Percentiles rank a stretch among this genome's conserved stretches.
Evolutionary conservation across 2,797 vertebrate species (phyloP).

Genomic region (Distichodus sexfasciatus): DNA sequence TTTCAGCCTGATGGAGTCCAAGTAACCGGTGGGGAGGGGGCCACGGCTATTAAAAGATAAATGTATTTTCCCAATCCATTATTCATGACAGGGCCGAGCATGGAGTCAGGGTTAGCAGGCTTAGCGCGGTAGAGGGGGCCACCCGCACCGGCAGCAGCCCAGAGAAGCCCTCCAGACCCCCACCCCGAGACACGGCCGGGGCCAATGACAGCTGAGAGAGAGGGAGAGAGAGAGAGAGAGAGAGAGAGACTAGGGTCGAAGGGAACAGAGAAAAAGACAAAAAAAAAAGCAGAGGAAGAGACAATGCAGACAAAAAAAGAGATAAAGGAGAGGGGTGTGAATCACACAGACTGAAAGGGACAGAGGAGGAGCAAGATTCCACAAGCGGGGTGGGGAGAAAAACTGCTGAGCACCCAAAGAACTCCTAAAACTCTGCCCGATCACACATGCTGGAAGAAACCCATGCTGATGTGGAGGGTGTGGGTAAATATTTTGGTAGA

Average conservation of each 20-base stretch:
- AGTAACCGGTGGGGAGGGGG: slow-evolving; percentile 50
- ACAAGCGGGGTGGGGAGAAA: slow-evolving; percentile 26
- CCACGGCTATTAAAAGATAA: slow-evolving; percentile 80
- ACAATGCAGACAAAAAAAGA: slow-evolving; percentile 50
- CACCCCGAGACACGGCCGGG: slow-evolving; percentile 54
- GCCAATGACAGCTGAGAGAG: slow-evolving; percentile 43
- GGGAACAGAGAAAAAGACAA: neutral
- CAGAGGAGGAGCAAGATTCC: slow-evolving; percentile 34
- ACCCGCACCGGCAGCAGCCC: slow-evolving; percentile 48
- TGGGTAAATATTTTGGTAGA: slow-evolving; percentile 67
- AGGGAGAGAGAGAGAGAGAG: slow-evolving; percentile 31
- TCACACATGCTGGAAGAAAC: slow-evolving; percentile 17
- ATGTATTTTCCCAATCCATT: slow-evolving; percentile 82
- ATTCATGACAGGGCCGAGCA: slow-evolving; percentile 75
- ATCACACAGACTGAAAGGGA: slow-evolving; percentile 28
- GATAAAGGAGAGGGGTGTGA: slow-evolving; percentile 37
- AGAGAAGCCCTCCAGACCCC: slow-evolving; percentile 42
- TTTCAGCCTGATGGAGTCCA: slow-evolving; percentile 64
- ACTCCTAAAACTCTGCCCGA: slow-evolving; percentile 28
- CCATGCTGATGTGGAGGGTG: slow-evolving; percentile 65
- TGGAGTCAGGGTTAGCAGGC: slow-evolving; percentile 51
- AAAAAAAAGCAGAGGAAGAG: slow-evolving; percentile 22
- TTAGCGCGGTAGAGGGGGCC: slow-evolving; percentile 51
- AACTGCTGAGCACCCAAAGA: slow-evolving; percentile 32
- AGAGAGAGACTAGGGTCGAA: slow-evolving; percentile 27